A percentile compares a stretch with the other conserved stretches of the same genome.
Evolutionary conservation across 2,888 invertebrate genomes (phyloP).

Genomic region (Coleophora flavipennella): DNA sequence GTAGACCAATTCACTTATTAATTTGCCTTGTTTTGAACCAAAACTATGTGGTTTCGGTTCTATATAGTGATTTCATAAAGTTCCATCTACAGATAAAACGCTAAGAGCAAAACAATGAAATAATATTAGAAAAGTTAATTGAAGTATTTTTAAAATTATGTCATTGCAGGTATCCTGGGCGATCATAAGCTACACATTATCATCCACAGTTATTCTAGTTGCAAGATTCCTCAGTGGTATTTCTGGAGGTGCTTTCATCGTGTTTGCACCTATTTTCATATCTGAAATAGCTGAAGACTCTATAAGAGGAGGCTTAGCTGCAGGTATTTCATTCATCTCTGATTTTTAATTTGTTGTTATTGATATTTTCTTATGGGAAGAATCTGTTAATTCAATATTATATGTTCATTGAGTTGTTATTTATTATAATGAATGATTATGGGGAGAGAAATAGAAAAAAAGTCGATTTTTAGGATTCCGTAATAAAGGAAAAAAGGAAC

Average conservation of each 20-base stretch:
- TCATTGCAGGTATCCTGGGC: conserved; percentile 69
- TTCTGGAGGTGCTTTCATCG: conserved; percentile 66
- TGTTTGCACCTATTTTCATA: conserved; percentile 74
- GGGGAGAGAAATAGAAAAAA: not conserved
- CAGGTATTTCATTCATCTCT: conserved; percentile 26
- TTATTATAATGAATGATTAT: not conserved
- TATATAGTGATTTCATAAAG: too few relatives aligned
- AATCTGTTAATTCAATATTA: not conserved
- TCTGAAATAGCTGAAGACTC: conserved; percentile 75
- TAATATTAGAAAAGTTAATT: too few relatives aligned
- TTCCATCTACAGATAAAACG: too few relatives aligned
- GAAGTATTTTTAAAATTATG: not conserved
- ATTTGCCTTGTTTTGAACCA: too few relatives aligned
- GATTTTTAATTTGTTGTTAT: not conserved
- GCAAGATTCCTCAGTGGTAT: conserved; percentile 74
- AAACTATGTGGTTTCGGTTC: too few relatives aligned
- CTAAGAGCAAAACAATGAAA: too few relatives aligned
- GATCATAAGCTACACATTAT: conserved; percentile 58
- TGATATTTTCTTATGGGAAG: not conserved
- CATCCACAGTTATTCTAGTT: conserved; percentile 50
- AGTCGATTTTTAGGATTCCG: not conserved
- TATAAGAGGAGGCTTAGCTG: conserved; percentile 48
- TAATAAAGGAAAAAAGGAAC: not conserved
- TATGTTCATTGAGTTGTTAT: not conserved
- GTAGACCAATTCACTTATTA: not conserved